A percentile compares a stretch with the other conserved stretches of the same genome.
Evolutionary conservation across 2,888 invertebrate species (phyloP).

Genomic region (Resseliella maxima): DNA sequence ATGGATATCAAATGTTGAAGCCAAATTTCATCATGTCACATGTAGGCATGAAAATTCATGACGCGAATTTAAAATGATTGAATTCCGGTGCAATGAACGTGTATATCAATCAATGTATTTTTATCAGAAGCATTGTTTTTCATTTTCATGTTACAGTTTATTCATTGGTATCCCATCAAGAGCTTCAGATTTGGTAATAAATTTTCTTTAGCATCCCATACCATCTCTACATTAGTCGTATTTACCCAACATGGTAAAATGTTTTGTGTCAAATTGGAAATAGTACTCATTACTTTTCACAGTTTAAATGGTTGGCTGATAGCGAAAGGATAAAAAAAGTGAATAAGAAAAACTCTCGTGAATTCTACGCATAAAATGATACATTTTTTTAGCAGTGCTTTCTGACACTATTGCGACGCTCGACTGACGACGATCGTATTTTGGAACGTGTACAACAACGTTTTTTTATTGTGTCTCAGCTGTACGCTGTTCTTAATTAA

Average conservation of each 20-base stretch:
- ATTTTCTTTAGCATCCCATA: neutral
- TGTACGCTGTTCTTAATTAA: constrained; percentile 2
- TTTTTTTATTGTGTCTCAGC: neutral
- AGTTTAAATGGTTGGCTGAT: neutral
- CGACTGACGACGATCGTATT: neutral
- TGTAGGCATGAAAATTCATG: neutral
- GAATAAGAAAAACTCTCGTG: neutral
- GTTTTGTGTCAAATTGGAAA: neutral
- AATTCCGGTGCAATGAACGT: neutral
- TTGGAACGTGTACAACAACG: neutral
- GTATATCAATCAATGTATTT: neutral
- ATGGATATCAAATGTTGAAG: neutral
- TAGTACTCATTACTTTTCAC: constrained; percentile 1
- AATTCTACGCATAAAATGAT: neutral
- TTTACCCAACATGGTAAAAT: neutral
- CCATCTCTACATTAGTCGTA: neutral
- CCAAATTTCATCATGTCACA: neutral
- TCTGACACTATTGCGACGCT: neutral
- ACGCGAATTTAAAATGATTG: neutral
- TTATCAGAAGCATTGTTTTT: neutral
- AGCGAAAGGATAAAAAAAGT: neutral
- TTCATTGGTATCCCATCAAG: neutral
- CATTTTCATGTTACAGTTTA: neutral
- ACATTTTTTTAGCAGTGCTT: neutral
- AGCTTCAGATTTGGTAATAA: neutral